These are phyloP conservation scores for Danio kyathit DNA, from an alignment of 2,797 vertebrate species.

Conservation along the genomic window DNA sequence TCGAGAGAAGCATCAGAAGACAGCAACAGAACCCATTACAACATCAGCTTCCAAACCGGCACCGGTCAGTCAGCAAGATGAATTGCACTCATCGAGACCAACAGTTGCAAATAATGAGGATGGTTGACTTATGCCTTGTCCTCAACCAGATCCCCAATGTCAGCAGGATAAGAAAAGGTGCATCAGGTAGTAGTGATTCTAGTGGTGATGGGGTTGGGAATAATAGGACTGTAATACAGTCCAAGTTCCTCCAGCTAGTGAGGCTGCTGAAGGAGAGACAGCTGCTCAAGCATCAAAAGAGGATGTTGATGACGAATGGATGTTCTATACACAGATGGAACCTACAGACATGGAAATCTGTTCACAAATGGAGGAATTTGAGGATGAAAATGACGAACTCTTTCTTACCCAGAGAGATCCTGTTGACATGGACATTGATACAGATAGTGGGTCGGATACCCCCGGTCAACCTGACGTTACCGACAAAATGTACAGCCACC, in stretches of 20 bases:
- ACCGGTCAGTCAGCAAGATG: background rate
- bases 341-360: slow-evolving; percentile 85
- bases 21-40: background rate
- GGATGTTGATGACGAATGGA: slow-evolving; percentile 67
- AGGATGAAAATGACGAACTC: slow-evolving; percentile 28
- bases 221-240: background rate
- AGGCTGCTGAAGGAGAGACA: background rate
- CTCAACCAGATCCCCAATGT: slow-evolving; percentile 43
- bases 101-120: background rate
- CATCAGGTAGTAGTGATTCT: background rate
- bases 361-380: slow-evolving; percentile 72
- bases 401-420: slow-evolving; percentile 36
- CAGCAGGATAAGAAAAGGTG: background rate
- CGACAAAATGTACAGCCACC: background rate
- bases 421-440: slow-evolving; percentile 57
- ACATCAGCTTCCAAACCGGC: slow-evolving; percentile 3
- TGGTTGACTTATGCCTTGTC: background rate
- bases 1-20: slow-evolving; percentile 52
- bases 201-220: background rate
- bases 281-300: slow-evolving; percentile 10
- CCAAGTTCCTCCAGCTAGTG: background rate
- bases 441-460: slow-evolving; percentile 43
- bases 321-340: slow-evolving; percentile 81
- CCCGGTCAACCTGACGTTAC: background rate
- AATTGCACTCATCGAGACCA: background rate